Evolutionary conservation across 2,888 invertebrate species (phyloP).

Genomic region (Leptothorax acervorum): DNA sequence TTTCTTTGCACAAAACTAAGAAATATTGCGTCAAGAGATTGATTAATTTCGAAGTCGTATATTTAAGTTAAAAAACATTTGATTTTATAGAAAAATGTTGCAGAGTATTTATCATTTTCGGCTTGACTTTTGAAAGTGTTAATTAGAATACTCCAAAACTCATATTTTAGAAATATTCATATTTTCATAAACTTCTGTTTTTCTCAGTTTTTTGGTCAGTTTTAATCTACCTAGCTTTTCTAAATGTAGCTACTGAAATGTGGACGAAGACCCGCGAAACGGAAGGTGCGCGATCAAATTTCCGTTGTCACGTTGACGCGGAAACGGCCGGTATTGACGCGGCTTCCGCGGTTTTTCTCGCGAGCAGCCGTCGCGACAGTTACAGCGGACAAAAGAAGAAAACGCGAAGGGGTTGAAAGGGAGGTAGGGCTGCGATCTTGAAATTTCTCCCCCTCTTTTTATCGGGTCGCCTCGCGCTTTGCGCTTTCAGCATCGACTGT

Average conservation of each 20-base stretch:
- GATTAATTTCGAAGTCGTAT: background rate
- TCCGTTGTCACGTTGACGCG: slow-evolving; percentile 37
- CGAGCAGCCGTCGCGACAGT: slow-evolving; percentile 23
- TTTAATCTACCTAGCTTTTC: background rate
- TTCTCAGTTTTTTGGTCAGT: too few relatives aligned
- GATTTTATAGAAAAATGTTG: background rate
- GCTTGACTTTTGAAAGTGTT: background rate
- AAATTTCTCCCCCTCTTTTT: slow-evolving; percentile 46
- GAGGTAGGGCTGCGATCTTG: slow-evolving; percentile 26
- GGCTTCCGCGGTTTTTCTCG: slow-evolving; percentile 22
- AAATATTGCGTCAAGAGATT: background rate
- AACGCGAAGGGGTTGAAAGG: background rate
- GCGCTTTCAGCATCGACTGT: slow-evolving; percentile 46
- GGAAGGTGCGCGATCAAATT: slow-evolving; percentile 36
- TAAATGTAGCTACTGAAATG: background rate
- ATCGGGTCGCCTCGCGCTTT: slow-evolving; percentile 41
- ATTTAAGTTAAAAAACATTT: background rate
- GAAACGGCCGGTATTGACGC: slow-evolving; percentile 40
- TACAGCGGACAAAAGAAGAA: slow-evolving; percentile 29
- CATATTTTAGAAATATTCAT: background rate
- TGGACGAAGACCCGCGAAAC: too few relatives aligned
- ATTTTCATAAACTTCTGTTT: background rate
- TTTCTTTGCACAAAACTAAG: background rate
- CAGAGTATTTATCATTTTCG: background rate
- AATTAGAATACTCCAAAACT: background rate